Evolutionary conservation across 2,888 invertebrate species (phyloP).

Genomic region (Eristalis arbustorum): DNA sequence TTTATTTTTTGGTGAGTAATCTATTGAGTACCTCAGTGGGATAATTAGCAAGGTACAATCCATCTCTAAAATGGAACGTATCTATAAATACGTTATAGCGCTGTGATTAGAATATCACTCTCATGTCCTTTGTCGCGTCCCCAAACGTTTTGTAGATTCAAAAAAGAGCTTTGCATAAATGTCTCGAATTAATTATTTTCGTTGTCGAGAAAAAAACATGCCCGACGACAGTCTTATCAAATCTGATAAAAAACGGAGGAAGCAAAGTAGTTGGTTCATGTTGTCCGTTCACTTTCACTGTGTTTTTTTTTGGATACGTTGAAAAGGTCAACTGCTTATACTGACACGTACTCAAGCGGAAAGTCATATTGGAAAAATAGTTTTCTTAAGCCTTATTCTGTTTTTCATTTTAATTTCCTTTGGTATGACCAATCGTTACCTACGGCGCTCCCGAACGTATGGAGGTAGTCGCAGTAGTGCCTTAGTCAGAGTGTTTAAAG

Average conservation of each 20-base stretch:
- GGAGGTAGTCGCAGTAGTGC: neutral
- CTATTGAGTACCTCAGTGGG: neutral
- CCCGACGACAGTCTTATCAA: neutral
- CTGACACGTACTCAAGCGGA: constrained; percentile 52
- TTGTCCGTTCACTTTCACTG: constrained; percentile 1
- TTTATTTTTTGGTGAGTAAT: constrained; percentile 87
- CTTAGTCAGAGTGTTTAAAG: neutral
- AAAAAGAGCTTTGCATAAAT: neutral
- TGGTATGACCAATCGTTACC: neutral
- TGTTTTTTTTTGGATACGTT: neutral
- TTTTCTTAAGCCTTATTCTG: neutral
- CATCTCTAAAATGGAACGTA: neutral
- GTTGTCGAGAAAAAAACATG: neutral
- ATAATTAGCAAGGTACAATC: neutral
- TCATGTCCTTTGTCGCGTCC: constrained; percentile 15
- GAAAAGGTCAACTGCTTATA: constrained; percentile 20
- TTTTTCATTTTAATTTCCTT: neutral
- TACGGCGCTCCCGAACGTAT: neutral
- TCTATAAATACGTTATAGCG: constrained; percentile 3
- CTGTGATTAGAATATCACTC: neutral
- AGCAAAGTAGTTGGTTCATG: neutral
- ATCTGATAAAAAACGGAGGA: neutral
- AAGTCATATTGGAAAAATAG: neutral
- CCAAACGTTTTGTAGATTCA: neutral
- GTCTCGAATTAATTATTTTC: neutral